A percentile compares a stretch with the other conserved stretches of the same genome.
Evolutionary conservation across 2,113 vertebrate species (phyloP).

Genomic region (Pavo muticus): DNA sequence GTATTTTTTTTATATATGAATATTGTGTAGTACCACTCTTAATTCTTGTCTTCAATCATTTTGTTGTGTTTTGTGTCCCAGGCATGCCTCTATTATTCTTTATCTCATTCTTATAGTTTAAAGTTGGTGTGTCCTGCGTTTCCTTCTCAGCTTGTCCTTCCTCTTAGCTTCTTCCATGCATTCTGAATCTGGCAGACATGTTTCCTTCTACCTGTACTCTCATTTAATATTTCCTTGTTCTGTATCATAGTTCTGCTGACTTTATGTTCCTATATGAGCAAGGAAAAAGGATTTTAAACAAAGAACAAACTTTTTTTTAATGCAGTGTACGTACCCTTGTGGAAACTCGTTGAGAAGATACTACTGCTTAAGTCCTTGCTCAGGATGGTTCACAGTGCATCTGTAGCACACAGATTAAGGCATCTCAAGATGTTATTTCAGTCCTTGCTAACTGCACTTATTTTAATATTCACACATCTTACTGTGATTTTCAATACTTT

Average conservation of each 20-base stretch:
- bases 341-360: background rate
- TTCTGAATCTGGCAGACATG: accelerated
- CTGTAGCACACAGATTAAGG: background rate
- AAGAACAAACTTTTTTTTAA: background rate
- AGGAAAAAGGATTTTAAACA: background rate
- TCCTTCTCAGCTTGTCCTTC: background rate
- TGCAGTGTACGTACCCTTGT: background rate
- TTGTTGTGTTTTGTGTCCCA: background rate
- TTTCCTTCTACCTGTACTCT: background rate
- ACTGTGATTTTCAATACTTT: background rate
- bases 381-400: background rate
- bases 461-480: background rate
- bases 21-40: background rate
- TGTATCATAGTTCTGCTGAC: background rate
- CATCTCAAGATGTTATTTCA: background rate
- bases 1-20: background rate
- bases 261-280: background rate
- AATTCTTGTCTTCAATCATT: background rate
- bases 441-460: background rate
- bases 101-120: background rate
- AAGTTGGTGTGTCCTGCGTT: background rate
- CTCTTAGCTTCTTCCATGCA: background rate
- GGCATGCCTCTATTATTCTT: background rate
- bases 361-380: background rate
- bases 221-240: background rate